These are phyloP conservation scores for Andrena fulva DNA, from an alignment of 2,888 invertebrate genomes.

Conservation along the genomic window DNA sequence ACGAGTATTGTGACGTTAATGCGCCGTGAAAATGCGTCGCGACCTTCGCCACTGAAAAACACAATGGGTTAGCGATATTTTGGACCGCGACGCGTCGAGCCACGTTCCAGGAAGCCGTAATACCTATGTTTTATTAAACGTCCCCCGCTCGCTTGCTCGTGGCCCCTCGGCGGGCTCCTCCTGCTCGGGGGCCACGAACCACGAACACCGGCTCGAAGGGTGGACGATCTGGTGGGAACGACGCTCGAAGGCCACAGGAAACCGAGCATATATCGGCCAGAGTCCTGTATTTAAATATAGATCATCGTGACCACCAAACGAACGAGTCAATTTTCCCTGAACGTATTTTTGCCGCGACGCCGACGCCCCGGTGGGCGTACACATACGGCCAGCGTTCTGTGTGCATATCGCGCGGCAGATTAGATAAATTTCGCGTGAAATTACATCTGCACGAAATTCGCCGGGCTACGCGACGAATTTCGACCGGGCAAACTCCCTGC, in stretches of 20 bases:
- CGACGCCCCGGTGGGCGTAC: constrained; percentile 47
- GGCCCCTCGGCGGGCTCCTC: no score
- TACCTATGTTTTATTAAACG: constrained; percentile 34
- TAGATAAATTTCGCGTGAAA: constrained; percentile 58
- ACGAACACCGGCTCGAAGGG: background rate
- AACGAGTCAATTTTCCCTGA: background rate
- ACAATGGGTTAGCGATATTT: constrained; percentile 56
- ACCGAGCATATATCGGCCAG: background rate
- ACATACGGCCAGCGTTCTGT: constrained; percentile 9
- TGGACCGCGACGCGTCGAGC: background rate
- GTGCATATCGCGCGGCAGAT: constrained; percentile 34
- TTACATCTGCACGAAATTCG: constrained; percentile 43
- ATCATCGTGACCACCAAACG: background rate
- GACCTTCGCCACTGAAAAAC: constrained; percentile 45
- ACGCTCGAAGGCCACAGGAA: background rate
- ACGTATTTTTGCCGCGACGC: constrained; percentile 19
- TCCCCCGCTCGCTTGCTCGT: background rate
- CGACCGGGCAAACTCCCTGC: background rate
- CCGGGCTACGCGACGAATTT: background rate
- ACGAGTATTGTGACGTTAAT: constrained; percentile 55
- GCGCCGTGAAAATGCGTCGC: constrained; percentile 49
- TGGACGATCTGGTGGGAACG: background rate
- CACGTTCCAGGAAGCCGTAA: background rate
- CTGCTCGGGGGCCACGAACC: background rate
- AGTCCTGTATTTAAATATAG: background rate